Base-by-base conservation (phyloP, 2,888 invertebrate genomes). In the Ellobium chinense region DNA sequence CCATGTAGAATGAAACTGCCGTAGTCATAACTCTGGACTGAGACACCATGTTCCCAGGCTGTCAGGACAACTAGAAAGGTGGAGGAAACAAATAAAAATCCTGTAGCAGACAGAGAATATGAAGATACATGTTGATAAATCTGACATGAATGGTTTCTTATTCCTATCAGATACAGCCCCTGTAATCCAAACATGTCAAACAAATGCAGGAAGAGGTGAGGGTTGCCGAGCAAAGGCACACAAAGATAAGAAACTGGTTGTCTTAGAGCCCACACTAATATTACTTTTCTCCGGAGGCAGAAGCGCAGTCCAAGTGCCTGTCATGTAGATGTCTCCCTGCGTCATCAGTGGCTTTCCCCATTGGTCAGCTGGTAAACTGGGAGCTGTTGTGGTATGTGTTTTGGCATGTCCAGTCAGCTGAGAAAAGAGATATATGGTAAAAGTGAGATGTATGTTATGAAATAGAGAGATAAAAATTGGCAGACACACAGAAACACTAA, bases 41-140 rank as follows among this genome's bases (percentile, higher is more conserved):
- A 81, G 31, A 91, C 54, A 54, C 88, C 90, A 74, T 88, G 84
- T 81, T 89, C 87, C 86, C 87, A 92, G 12, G 88, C 83, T 84
- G 86, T 88, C 56, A 91, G 72, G 36, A 78, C 79, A 21, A 87
- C 91, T 91, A 18, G 46, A 18, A 18, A n/a, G n/a, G n/a, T n/a
- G n/a, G n/a, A n/a, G n/a, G n/a, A n/a, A n/a, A n/a, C n/a, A n/a
- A n/a, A n/a, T n/a, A n/a, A n/a, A n/a, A n/a, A n/a, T n/a, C n/a
- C n/a, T n/a, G n/a, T n/a, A n/a, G n/a, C n/a, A n/a, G n/a, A n/a
- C n/a, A n/a, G n/a, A n/a, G n/a, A n/a, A n/a, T n/a, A n/a, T n/a
- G n/a, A n/a, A n/a, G n/a, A n/a, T n/a, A n/a, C n/a, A n/a, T n/a
- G n/a, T n/a, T n/a, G n/a, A n/a, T n/a, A n/a, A n/a, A n/a, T n/a